Percentiles rank a stretch among this genome's conserved stretches.
Conservation (phyloP, 2,113 vertebrate genomes). For the Nycticebus coucang region DNA sequence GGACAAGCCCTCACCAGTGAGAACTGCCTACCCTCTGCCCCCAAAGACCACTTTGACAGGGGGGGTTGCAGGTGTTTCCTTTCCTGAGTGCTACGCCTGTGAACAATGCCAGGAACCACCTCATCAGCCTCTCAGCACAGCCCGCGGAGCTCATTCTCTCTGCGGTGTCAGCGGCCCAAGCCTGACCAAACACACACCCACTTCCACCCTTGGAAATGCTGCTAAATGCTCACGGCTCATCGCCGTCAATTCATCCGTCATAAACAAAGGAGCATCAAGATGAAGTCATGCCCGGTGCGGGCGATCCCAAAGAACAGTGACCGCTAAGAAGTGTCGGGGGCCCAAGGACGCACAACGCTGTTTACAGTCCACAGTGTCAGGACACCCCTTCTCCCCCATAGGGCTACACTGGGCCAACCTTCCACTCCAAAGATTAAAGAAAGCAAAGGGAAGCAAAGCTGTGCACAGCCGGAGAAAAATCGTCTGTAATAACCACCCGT, state of each 20-base stretch:
- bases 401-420: not conserved
- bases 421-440: not conserved
- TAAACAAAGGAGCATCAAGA: not conserved
- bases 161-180: not conserved
- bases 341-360: not conserved
- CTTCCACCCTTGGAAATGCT: not conserved
- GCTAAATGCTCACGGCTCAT: not conserved
- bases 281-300: not conserved
- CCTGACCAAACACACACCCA: not conserved
- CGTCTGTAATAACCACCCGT: not conserved
- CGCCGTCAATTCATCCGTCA: not conserved
- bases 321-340: not conserved
- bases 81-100: not conserved
- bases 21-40: not conserved
- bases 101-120: conserved; percentile 1
- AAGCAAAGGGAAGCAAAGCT: not conserved
- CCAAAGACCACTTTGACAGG: not conserved
- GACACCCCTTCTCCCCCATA: not conserved
- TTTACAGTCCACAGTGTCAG: not conserved
- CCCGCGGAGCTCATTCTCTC: not conserved
- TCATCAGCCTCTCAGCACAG: not conserved
- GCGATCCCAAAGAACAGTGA: not conserved
- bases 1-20: not conserved
- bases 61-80: not conserved
- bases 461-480: not conserved